These are phyloP conservation scores for Ashinkailepas kermadecensis DNA, from an alignment of 2,888 invertebrate species.

Conservation along the genomic window DNA sequence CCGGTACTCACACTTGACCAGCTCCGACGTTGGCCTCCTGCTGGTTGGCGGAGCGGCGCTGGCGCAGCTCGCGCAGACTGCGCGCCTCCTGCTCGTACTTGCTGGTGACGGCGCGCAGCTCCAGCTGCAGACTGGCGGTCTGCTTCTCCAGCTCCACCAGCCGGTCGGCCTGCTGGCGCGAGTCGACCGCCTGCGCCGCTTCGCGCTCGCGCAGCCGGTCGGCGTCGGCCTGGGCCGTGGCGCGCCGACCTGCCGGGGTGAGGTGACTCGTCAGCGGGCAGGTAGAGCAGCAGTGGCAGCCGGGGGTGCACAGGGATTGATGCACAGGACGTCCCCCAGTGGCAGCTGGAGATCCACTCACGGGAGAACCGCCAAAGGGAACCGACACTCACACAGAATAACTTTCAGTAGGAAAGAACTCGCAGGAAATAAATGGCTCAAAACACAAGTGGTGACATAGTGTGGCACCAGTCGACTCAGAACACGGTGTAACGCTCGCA, in stretches of 20 bases:
- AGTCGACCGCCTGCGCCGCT: slow-evolving; percentile 60
- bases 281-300: too few species aligned
- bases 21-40: slow-evolving; percentile 90
- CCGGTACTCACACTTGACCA: slow-evolving; percentile 65
- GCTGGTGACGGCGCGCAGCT: slow-evolving; percentile 73
- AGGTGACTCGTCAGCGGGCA: too few species aligned
- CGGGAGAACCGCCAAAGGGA: too few species aligned
- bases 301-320: too few species aligned
- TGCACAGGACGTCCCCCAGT: too few species aligned
- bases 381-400: too few species aligned
- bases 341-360: too few species aligned
- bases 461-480: too few species aligned
- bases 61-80: slow-evolving; percentile 83
- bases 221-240: slow-evolving; percentile 43
- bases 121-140: slow-evolving; percentile 71
- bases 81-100: slow-evolving; percentile 57
- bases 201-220: slow-evolving; percentile 59
- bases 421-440: too few species aligned
- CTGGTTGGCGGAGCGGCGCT: slow-evolving; percentile 63
- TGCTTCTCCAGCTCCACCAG: slow-evolving; percentile 81
- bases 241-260: background rate
- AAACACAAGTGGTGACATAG: too few species aligned
- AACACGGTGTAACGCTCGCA: too few species aligned
- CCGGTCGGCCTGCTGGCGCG: slow-evolving; percentile 68
- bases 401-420: too few species aligned